phyloP scores from a whole-genome alignment of 2,113 vertebrate genomes.

The Dasyurus viverrinus region DNA sequence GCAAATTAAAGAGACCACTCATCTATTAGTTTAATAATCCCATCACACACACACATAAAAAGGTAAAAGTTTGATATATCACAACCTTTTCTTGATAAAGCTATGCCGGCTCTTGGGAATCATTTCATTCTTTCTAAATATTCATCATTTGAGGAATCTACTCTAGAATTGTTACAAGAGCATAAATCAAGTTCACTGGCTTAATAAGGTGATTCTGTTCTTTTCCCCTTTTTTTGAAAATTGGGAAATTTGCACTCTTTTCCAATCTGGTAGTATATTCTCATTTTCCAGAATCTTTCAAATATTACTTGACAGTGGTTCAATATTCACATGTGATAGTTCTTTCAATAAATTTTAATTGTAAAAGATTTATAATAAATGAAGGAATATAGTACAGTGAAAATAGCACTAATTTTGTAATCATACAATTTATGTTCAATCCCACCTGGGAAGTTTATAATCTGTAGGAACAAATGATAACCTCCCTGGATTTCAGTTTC shows the following conservation, averaged over 20 bases:
- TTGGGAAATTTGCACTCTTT: neutral
- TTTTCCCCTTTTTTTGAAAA: neutral
- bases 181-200: neutral
- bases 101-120: neutral
- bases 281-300: neutral
- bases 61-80: neutral
- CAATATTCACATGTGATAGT: neutral
- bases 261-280: neutral
- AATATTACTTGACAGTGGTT: neutral
- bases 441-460: neutral
- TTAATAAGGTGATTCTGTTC: neutral
- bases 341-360: neutral
- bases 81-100: no score
- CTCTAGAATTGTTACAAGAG: neutral
- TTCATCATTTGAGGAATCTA: neutral
- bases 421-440: neutral
- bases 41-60: neutral
- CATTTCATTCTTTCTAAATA: neutral
- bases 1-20: neutral
- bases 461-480: neutral
- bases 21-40: neutral
- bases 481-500: neutral
- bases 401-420: neutral
- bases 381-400: neutral
- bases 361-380: neutral